phyloP scores from a whole-genome alignment of 1,140 invertebrate genomes.

The Philaenus spumarius region DNA sequence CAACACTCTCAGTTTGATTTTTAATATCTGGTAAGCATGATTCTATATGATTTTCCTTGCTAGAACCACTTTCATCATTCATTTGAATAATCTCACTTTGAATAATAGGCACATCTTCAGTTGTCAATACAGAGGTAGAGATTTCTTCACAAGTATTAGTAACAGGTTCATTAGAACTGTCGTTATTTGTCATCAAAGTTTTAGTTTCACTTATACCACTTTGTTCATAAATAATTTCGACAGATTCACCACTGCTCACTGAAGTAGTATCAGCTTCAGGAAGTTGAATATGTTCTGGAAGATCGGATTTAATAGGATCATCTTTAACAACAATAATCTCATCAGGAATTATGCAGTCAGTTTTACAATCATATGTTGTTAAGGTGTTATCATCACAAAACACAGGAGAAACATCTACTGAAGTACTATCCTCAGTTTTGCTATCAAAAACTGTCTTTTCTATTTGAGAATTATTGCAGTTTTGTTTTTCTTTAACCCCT shows the following conservation, averaged over 20 bases:
- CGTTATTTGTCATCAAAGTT: neutral
- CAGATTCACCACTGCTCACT: neutral
- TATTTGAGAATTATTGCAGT: neutral
- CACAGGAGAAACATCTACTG: neutral
- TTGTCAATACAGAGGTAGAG: neutral
- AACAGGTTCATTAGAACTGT: too few species aligned
- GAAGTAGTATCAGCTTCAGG: slow-evolving; percentile 11
- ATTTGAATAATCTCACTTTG: too few species aligned
- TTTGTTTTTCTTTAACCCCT: neutral
- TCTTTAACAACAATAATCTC: neutral
- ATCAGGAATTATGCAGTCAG: neutral
- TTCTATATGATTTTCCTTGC: neutral
- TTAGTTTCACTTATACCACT: neutral
- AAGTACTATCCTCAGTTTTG: neutral
- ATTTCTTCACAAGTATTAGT: slow-evolving; percentile 2
- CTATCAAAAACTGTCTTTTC: neutral
- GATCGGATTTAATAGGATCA: neutral
- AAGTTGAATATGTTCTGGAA: neutral
- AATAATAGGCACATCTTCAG: neutral
- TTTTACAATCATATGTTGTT: neutral
- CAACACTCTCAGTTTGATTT: too few species aligned
- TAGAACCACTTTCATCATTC: neutral
- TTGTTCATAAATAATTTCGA: neutral
- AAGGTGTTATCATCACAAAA: neutral
- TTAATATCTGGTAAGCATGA: too few species aligned